Percentiles rank a stretch among this genome's conserved stretches.
Conservation (phyloP, 1,140 invertebrate species). For the Pseudomyrmex sp. region DNA sequence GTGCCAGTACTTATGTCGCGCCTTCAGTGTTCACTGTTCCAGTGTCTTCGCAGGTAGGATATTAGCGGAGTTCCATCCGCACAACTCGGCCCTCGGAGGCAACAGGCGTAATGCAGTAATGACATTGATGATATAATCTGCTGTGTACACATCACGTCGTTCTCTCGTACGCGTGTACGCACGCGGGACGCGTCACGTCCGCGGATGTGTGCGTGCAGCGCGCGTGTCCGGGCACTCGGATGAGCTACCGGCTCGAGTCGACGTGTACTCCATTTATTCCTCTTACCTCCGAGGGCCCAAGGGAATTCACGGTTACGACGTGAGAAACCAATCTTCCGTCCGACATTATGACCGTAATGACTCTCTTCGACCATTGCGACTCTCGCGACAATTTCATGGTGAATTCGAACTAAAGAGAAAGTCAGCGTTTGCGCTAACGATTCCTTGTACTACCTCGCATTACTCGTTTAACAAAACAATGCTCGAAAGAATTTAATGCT, state of each 20-base stretch:
- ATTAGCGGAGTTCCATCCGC: slow-evolving; percentile 69
- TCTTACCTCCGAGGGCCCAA: slow-evolving; percentile 59
- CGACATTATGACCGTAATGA: slow-evolving; percentile 17
- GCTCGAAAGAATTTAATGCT: background rate
- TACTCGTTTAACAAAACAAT: background rate
- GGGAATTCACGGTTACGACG: slow-evolving; percentile 57
- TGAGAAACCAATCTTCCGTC: slow-evolving; percentile 65
- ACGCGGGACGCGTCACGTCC: too few relatives aligned
- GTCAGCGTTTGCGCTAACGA: background rate
- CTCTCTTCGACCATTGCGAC: background rate
- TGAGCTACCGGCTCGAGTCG: slow-evolving; percentile 69
- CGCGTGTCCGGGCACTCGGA: slow-evolving; percentile 75
- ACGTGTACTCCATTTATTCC: slow-evolving; percentile 68
- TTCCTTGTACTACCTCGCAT: background rate
- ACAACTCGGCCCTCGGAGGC: slow-evolving; percentile 56
- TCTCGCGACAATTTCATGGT: slow-evolving; percentile 30
- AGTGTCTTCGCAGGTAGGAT: slow-evolving; percentile 64
- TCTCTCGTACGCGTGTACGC: slow-evolving; percentile 36
- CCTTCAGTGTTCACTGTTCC: slow-evolving; percentile 17
- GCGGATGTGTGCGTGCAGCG: slow-evolving; percentile 61
- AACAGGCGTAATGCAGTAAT: slow-evolving; percentile 80
- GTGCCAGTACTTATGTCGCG: slow-evolving; percentile 9
- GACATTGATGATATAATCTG: slow-evolving; percentile 83
- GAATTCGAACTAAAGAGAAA: slow-evolving; percentile 12
- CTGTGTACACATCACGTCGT: slow-evolving; percentile 65